Base-by-base conservation (phyloP, 2,113 vertebrate genomes). In the Colaptes auratus region DNA sequence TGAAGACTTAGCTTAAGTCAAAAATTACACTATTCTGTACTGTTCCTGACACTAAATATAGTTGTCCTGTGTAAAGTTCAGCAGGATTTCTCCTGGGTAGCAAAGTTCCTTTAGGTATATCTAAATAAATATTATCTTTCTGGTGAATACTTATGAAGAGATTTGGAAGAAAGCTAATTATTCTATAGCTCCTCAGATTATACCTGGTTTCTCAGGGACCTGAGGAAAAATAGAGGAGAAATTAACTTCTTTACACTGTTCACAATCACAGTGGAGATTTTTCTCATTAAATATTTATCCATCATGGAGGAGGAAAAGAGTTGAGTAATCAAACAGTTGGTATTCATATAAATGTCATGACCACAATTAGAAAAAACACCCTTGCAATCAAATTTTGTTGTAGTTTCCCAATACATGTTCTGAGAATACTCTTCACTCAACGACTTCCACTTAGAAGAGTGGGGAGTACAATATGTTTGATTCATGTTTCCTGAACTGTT, bases 281-380 rank as follows among this genome's bases (percentile, higher is more conserved):
- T 91, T 92, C 82, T 91, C 44, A 85, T 89, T 82, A 95, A 96
- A 95, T 92, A 95, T 95, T 95, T 93, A 92, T 90, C 85, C 44
- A 71, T 85, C 73, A 56, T 78, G 60, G 79, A 86, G 65, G 7
- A 83, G 48, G 53, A 82, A 80, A 74, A 78, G 86, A 95, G 31
- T 66, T 72, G 84, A 96, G 90, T 95, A 96, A 96, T 97, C 66
- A 96, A 89, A 93, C 82, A 86, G 46, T 70, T 91, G 36, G 44
- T 74, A 64, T 95, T 94, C 86, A 95, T 97, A 96, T 96, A 90
- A 96, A 97, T 95, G 78, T 82, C 89, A 96, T 95, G 95, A 95
- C 60, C 91, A 60, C 74, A 69, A 85, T 93, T 96, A 93, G 82
- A 89, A 94, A 94, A 97, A 53, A 15, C 25, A 71, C 60, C 79